phyloP scores from a whole-genome alignment of 1,140 invertebrate genomes.

The Trichonephila clavipes region DNA sequence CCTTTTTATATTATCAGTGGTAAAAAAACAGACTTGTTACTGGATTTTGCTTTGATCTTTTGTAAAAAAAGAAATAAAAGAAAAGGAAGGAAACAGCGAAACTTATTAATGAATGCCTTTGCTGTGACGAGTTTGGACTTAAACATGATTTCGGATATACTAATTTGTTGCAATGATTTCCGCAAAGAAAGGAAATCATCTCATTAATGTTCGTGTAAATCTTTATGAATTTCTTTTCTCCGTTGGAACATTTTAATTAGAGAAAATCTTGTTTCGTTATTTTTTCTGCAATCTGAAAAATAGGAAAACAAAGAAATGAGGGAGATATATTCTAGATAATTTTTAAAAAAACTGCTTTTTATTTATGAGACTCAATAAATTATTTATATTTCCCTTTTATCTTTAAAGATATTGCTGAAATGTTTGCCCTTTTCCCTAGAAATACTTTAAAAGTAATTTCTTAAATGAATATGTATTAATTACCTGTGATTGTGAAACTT shows the following conservation, averaged over 20 bases:
- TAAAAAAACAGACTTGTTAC: background rate
- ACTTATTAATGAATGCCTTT: background rate
- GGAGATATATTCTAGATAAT: no score
- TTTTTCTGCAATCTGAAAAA: no score
- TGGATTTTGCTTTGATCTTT: background rate
- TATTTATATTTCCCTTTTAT: no score
- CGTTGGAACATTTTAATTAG: background rate
- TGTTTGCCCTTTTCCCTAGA: no score
- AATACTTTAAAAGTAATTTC: no score
- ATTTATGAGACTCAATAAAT: no score
- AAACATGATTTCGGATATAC: background rate
- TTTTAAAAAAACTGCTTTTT: no score
- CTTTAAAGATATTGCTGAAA: no score
- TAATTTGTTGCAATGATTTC: background rate
- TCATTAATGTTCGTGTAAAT: background rate
- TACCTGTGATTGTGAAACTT: no score
- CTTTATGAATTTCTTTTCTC: background rate
- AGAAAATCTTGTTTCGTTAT: background rate
- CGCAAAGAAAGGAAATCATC: background rate
- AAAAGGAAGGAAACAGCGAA: background rate
- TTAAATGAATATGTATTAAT: no score
- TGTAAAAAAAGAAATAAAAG: background rate
- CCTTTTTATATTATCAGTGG: background rate
- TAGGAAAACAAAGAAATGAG: no score
- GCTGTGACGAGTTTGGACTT: background rate